These are phyloP conservation scores for Circaetus cinerascens DNA, from an alignment of 2,113 vertebrate species.

Conservation along the genomic window DNA sequence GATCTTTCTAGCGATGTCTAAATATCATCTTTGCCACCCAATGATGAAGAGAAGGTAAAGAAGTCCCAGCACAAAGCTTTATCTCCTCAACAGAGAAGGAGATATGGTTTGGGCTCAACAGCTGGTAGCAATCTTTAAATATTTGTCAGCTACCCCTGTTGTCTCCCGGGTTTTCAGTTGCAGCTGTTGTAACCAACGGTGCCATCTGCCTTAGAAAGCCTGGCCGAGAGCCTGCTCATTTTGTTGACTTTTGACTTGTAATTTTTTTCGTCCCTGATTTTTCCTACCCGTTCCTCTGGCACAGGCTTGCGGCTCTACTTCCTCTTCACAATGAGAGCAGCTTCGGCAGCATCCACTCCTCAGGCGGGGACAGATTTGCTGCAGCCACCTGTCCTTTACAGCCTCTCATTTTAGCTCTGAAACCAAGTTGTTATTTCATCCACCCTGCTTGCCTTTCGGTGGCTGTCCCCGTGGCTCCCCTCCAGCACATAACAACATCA, in stretches of 20 bases:
- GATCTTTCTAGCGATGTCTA: not conserved
- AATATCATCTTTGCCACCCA: not conserved
- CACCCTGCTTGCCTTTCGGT: not conserved
- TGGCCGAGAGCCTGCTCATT: not conserved
- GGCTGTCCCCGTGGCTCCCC: not conserved
- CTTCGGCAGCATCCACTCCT: not conserved
- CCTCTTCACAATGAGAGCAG: not conserved
- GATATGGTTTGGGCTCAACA: not conserved
- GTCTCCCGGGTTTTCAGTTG: slow-evolving; percentile 33
- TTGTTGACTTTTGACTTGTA: not conserved
- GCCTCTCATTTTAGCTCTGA: not conserved
- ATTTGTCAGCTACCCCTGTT: slow-evolving; percentile 19
- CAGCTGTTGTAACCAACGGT: slow-evolving; percentile 49
- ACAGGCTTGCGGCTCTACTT: not conserved
- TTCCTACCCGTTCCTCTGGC: not conserved
- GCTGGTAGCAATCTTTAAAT: slow-evolving; percentile 38
- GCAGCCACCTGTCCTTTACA: not conserved
- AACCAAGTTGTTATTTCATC: not conserved
- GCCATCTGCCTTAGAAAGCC: slow-evolving; percentile 35
- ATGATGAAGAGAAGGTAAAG: not conserved
- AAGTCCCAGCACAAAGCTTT: not conserved
- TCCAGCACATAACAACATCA: not conserved
- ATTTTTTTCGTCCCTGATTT: not conserved
- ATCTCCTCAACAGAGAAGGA: not conserved
- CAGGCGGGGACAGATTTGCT: not conserved